Conservation (phyloP, 1,140 invertebrate species). For the Arion vulgaris region DNA sequence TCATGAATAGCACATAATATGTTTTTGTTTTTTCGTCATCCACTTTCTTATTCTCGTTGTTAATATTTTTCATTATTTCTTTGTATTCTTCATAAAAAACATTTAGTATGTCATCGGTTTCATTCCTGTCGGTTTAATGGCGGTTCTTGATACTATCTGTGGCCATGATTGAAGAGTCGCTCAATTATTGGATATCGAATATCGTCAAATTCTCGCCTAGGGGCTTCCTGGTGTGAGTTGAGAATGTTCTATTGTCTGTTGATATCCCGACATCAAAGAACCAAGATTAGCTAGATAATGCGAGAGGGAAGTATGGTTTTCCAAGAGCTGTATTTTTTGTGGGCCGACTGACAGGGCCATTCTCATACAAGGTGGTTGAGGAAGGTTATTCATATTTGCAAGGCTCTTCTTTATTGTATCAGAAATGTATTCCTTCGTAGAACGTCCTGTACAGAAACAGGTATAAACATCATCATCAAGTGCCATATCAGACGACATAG, state of each 20-base stretch:
- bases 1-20: no score
- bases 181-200: slow-evolving; percentile 3
- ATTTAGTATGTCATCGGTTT: not conserved
- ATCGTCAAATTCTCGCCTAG: not conserved
- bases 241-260: not conserved
- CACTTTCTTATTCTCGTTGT: not conserved
- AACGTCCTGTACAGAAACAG: no score
- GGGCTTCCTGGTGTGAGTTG: not conserved
- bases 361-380: no score
- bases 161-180: not conserved
- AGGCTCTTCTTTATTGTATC: no score
- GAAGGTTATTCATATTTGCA: no score
- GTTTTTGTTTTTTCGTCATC: no score
- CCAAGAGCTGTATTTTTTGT: not conserved
- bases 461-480: no score
- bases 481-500: no score
- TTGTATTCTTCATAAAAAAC: not conserved
- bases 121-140: not conserved
- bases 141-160: not conserved
- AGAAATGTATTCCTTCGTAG: no score
- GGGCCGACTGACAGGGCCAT: not conserved
- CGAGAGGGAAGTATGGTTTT: not conserved
- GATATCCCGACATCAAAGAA: not conserved
- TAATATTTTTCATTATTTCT: no score
- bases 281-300: not conserved